Percentiles rank a stretch among this genome's conserved stretches.
Evolutionary conservation across 1,140 invertebrate genomes (phyloP).

Genomic region (Apis cerana): DNA sequence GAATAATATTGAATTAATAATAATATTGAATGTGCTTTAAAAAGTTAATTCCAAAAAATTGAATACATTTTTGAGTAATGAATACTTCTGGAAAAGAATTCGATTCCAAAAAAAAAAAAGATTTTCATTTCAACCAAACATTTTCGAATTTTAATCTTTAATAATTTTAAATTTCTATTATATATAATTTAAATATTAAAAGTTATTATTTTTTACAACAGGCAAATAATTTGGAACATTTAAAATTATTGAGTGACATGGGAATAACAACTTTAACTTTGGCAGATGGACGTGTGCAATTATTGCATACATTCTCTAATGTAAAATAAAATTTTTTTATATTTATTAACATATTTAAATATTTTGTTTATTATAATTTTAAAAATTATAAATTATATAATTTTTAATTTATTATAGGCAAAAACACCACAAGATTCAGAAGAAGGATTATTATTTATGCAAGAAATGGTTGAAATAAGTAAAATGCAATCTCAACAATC

Average conservation of each 20-base stretch:
- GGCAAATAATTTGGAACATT: conserved; percentile 94
- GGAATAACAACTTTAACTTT: conserved; percentile 95
- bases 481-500: conserved; percentile 85
- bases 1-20: too few relatives aligned
- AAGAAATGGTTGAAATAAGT: conserved; percentile 97
- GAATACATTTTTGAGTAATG: too few relatives aligned
- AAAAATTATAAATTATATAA: background rate
- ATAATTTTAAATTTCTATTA: too few relatives aligned
- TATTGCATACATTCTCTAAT: conserved; percentile 92
- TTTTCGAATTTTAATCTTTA: too few relatives aligned
- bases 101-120: too few relatives aligned
- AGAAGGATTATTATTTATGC: conserved; percentile 97
- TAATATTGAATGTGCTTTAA: too few relatives aligned
- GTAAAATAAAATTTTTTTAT: conserved; percentile 80
- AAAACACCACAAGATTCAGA: conserved; percentile 92
- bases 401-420: conserved; percentile 83
- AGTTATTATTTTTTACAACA: conserved; percentile 70
- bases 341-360: conserved; percentile 21
- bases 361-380: background rate
- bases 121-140: too few relatives aligned
- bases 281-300: conserved; percentile 93
- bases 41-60: too few relatives aligned
- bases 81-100: too few relatives aligned
- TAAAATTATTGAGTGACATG: conserved; percentile 94
- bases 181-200: conserved; percentile 11